These are phyloP conservation scores for Protophormia terraenovae DNA, from an alignment of 2,888 invertebrate species.

Conservation along the genomic window DNA sequence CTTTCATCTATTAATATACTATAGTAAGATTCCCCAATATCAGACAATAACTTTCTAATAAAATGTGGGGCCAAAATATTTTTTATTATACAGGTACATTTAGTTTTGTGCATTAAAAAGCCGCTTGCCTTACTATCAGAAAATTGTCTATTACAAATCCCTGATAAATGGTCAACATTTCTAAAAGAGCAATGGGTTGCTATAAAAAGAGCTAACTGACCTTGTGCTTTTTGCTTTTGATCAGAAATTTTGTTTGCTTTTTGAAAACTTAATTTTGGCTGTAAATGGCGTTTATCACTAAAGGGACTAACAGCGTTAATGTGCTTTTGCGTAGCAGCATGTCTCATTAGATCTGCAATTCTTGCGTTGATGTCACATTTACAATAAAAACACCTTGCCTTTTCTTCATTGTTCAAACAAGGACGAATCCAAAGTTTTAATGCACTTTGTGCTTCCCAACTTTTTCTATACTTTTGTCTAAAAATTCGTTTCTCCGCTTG, in stretches of 20 bases:
- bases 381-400: background rate
- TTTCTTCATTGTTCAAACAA: background rate
- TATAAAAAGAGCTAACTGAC: slow-evolving; percentile 34
- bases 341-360: slow-evolving; percentile 1
- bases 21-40: slow-evolving; percentile 36
- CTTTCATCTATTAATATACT: slow-evolving; percentile 49
- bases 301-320: slow-evolving; percentile 26
- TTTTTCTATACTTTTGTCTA: background rate
- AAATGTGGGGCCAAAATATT: slow-evolving; percentile 38
- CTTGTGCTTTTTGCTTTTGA: slow-evolving; percentile 43
- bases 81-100: slow-evolving; percentile 40
- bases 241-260: background rate
- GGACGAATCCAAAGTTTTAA: background rate
- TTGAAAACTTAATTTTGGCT: background rate
- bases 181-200: slow-evolving; percentile 33
- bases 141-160: slow-evolving; percentile 38
- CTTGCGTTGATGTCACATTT: background rate
- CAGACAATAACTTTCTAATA: slow-evolving; percentile 36
- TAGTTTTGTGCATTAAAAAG: slow-evolving; percentile 37
- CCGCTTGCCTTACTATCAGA: slow-evolving; percentile 31
- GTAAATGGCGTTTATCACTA: background rate
- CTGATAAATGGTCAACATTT: slow-evolving; percentile 28
- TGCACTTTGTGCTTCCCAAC: background rate
- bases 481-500: background rate
- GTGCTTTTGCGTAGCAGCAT: background rate